Evolutionary conservation across 2,888 invertebrate species (phyloP).

Genomic region (Atherix ibis): DNA sequence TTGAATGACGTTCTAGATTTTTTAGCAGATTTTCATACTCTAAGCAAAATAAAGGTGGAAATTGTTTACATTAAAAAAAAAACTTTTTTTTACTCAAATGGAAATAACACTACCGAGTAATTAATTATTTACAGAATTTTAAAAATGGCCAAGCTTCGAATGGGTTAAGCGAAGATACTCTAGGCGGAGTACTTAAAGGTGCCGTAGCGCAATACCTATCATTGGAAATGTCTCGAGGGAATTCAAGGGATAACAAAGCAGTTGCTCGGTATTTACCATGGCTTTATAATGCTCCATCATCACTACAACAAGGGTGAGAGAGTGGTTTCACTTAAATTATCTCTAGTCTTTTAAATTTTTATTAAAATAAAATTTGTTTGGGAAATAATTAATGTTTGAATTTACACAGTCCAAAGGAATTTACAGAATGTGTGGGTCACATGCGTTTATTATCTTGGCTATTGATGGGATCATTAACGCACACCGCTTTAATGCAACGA

Average conservation of each 20-base stretch:
- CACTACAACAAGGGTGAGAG: conserved; percentile 60
- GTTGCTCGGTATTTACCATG: conserved; percentile 75
- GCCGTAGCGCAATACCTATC: conserved; percentile 88
- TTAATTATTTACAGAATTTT: conserved; percentile 38
- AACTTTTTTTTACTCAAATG: not conserved
- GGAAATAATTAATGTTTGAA: too few species aligned
- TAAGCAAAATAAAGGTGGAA: conserved; percentile 85
- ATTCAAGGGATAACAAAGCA: conserved; percentile 66
- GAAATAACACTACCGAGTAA: not conserved
- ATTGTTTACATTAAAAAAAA: too few species aligned
- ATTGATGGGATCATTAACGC: conserved; percentile 84
- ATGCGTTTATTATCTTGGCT: conserved; percentile 93
- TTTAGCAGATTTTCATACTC: conserved; percentile 87
- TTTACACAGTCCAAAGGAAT: conserved; percentile 84
- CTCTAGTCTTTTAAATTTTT: conserved; percentile 4
- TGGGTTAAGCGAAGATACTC: conserved; percentile 84
- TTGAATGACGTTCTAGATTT: conserved; percentile 88
- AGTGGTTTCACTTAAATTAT: not conserved
- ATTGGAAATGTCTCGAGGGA: conserved; percentile 81
- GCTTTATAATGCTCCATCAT: conserved; percentile 68
- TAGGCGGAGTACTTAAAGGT: conserved; percentile 92
- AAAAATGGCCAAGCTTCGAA: conserved; percentile 46
- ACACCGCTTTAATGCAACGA: conserved; percentile 47
- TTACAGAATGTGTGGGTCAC: conserved; percentile 88
- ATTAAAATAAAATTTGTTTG: conserved; percentile 2